phyloP scores from a whole-genome alignment of 2,797 vertebrate species.

The Mus spretus region DNA sequence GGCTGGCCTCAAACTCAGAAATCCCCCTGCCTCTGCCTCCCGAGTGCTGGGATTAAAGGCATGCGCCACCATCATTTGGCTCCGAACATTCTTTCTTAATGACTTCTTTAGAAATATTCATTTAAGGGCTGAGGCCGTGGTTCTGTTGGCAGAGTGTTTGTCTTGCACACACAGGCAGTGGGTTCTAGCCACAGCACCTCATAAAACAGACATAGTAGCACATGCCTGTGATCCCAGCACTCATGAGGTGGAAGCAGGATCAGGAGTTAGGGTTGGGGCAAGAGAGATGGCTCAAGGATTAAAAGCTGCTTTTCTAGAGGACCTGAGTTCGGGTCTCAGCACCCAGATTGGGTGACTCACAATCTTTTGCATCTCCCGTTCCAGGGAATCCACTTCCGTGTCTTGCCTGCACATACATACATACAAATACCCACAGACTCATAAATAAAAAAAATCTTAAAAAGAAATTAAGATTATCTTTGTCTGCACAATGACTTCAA shows the following conservation, averaged over 20 bases:
- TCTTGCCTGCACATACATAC: background rate
- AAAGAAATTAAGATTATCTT: background rate
- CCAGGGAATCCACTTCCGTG: background rate
- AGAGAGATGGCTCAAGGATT: background rate
- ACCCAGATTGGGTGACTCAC: background rate
- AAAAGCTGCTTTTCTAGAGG: background rate
- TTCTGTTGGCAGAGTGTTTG: background rate
- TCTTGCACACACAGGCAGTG: background rate
- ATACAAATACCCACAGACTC: background rate
- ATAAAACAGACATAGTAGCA: background rate
- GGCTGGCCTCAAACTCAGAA: background rate
- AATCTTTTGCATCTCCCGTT: background rate
- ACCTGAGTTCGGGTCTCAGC: background rate
- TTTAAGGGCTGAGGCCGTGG: background rate
- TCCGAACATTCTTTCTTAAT: background rate
- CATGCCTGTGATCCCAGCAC: background rate
- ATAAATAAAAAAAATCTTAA: background rate
- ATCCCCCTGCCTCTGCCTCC: background rate
- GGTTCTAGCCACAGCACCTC: background rate
- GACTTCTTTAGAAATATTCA: background rate
- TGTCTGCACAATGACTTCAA: background rate
- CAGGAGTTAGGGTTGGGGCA: background rate
- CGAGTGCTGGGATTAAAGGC: background rate
- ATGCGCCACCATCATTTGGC: background rate
- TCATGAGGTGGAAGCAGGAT: background rate